Percentiles rank a stretch among this genome's conserved stretches.
Evolutionary conservation across 2,113 vertebrate species (phyloP).

Genomic region (Phainopepla nitens): DNA sequence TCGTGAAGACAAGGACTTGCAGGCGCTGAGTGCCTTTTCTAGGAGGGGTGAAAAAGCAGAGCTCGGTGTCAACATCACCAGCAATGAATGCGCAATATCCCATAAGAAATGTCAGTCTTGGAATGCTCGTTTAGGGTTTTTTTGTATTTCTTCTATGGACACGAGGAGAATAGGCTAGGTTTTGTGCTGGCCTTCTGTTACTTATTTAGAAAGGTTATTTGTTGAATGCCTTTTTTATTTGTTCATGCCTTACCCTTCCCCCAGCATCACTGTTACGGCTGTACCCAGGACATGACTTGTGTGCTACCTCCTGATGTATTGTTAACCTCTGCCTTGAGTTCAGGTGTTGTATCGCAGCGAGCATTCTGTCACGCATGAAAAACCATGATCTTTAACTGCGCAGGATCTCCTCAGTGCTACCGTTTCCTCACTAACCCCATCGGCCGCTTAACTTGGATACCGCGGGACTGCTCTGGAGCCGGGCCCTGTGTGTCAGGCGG

Average conservation of each 20-base stretch:
- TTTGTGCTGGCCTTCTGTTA: background rate
- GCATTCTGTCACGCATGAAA: background rate
- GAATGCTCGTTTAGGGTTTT: background rate
- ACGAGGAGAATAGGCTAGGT: background rate
- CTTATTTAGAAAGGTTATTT: background rate
- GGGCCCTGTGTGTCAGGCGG: accelerated
- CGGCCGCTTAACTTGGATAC: accelerated
- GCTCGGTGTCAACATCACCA: background rate
- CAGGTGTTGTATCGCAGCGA: background rate
- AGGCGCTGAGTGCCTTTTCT: background rate
- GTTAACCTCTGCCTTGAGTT: background rate
- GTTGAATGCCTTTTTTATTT: background rate
- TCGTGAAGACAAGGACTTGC: background rate
- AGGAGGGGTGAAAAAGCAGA: background rate
- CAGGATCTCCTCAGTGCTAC: background rate
- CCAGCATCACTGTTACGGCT: background rate
- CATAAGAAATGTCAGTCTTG: accelerated
- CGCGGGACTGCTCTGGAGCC: background rate
- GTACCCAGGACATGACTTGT: background rate
- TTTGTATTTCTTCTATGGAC: background rate
- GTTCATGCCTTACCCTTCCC: background rate
- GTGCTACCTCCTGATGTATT: background rate
- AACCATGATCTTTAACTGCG: background rate
- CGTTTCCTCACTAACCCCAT: accelerated
- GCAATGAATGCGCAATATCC: background rate